phyloP scores from a whole-genome alignment of 2,113 vertebrate genomes.

The Colistium nudipinnis region DNA sequence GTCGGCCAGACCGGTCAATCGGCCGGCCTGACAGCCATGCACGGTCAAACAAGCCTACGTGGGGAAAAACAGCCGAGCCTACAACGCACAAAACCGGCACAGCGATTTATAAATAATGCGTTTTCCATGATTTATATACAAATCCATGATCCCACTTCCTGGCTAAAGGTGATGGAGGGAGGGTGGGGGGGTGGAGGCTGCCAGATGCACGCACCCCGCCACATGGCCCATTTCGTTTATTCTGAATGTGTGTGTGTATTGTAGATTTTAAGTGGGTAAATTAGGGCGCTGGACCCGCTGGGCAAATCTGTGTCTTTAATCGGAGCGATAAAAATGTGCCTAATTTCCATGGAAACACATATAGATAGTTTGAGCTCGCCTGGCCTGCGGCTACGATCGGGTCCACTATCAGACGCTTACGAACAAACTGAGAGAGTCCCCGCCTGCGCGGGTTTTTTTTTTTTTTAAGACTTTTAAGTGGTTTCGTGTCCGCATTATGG shows the following conservation, averaged over 20 bases:
- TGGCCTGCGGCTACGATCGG: neutral
- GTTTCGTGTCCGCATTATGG: neutral
- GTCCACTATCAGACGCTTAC: neutral
- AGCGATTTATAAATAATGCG: slow-evolving; percentile 42
- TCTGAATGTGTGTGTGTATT: slow-evolving; percentile 40
- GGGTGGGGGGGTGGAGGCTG: slow-evolving; percentile 23
- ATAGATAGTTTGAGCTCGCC: neutral
- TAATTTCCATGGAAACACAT: no score
- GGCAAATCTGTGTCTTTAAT: slow-evolving; percentile 16
- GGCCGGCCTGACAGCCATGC: slow-evolving; percentile 17
- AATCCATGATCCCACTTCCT: slow-evolving; percentile 41
- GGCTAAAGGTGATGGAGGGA: slow-evolving; percentile 30
- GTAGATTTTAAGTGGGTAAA: slow-evolving; percentile 48
- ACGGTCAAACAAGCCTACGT: slow-evolving; percentile 10
- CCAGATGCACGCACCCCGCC: slow-evolving; percentile 37
- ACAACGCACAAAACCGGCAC: neutral
- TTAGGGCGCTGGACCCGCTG: neutral
- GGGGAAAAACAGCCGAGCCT: slow-evolving; percentile 10
- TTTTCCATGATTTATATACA: slow-evolving; percentile 55
- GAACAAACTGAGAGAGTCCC: neutral
- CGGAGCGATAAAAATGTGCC: slow-evolving; percentile 17
- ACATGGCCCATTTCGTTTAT: slow-evolving; percentile 34
- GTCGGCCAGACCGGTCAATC: slow-evolving; percentile 37
- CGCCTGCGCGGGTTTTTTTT: neutral
- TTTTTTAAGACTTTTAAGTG: neutral